These are phyloP conservation scores for Chlorops oryzae DNA, from an alignment of 1,140 invertebrate genomes.

Conservation along the genomic window DNA sequence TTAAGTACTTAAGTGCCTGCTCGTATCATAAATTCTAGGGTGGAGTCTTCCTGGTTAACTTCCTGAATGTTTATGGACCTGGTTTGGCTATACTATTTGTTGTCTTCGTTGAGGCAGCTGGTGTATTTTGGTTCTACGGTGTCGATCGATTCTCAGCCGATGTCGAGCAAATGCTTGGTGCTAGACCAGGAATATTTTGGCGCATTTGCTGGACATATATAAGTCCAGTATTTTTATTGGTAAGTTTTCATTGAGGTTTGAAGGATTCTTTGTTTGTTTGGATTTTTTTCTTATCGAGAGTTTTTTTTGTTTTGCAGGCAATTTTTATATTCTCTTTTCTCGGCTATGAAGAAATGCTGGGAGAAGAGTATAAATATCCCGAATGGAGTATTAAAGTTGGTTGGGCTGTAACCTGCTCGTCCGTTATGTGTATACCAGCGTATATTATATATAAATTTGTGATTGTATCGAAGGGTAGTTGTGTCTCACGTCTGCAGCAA, in stretches of 20 bases:
- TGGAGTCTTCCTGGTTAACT: conserved; percentile 90
- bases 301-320: conserved; percentile 54
- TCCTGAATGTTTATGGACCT: conserved; percentile 92
- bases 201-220: conserved; percentile 88
- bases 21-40: too few species aligned
- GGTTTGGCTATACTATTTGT: conserved; percentile 94
- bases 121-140: conserved; percentile 96
- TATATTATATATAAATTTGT: conserved; percentile 78
- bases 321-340: conserved; percentile 88
- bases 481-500: conserved; percentile 26
- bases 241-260: conserved; percentile 21
- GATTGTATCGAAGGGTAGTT: conserved; percentile 61
- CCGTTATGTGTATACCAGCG: conserved; percentile 84
- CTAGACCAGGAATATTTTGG: conserved; percentile 84
- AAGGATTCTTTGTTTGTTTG: background rate
- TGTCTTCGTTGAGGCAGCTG: conserved; percentile 92
- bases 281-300: background rate
- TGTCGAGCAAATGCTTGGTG: conserved; percentile 86
- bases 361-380: conserved; percentile 84
- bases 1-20: too few species aligned
- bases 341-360: conserved; percentile 80
- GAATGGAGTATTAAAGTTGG: conserved; percentile 84
- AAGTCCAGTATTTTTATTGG: conserved; percentile 76
- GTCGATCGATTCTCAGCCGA: conserved; percentile 80
- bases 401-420: conserved; percentile 85